Evolutionary conservation across 2,888 invertebrate species (phyloP).

Genomic region (Conops quadrifasciatus): DNA sequence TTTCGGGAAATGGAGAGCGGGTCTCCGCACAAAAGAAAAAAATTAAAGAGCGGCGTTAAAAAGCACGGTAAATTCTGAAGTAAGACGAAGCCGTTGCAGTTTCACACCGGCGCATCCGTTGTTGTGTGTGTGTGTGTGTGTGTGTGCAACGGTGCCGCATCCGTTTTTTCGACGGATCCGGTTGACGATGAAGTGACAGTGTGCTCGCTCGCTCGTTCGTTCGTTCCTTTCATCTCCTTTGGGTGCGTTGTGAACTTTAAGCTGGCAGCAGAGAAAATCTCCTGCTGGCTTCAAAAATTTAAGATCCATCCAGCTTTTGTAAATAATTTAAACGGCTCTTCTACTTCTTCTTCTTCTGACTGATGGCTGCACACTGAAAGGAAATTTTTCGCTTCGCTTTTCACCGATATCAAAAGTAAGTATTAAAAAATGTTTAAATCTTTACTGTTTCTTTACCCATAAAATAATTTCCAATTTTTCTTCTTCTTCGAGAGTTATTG

Average conservation of each 20-base stretch:
- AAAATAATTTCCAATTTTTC: too few species aligned
- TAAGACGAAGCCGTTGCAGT: neutral
- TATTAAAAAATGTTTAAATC: too few species aligned
- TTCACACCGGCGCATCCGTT: neutral
- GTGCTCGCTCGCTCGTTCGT: neutral
- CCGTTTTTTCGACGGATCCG: neutral
- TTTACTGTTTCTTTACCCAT: too few species aligned
- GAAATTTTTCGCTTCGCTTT: too few species aligned
- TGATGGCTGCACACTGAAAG: too few species aligned
- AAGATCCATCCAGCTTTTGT: neutral
- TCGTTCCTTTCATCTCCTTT: neutral
- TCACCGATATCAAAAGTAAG: too few species aligned
- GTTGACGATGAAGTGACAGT: neutral
- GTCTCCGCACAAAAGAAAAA: neutral
- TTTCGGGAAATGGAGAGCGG: neutral
- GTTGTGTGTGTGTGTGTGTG: neutral
- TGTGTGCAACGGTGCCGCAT: too few species aligned
- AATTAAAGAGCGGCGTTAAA: neutral
- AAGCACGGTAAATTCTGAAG: neutral
- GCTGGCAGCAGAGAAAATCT: neutral
- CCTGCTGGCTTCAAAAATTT: neutral
- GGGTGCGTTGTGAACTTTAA: neutral
- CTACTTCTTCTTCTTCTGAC: too few species aligned
- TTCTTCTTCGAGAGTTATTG: too few species aligned
- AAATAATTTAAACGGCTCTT: neutral